A percentile compares a stretch with the other conserved stretches of the same genome.
phyloP scores from a whole-genome alignment of 2,888 invertebrate species.

The Hololepta plana region DNA sequence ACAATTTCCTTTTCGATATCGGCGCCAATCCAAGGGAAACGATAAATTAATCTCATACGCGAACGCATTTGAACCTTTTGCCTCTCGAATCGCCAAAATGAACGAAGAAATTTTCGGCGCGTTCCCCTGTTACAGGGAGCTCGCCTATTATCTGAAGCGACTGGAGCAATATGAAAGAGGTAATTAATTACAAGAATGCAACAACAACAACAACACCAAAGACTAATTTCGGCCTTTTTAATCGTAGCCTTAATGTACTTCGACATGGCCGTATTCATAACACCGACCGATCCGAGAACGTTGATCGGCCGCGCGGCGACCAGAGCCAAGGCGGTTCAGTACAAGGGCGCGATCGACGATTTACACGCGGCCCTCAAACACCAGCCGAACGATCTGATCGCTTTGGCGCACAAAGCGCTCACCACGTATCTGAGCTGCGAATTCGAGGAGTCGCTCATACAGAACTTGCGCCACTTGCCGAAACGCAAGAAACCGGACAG shows the following conservation, averaged over 20 bases:
- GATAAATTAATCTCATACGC: no score
- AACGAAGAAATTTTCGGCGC: no score
- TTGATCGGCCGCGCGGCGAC: constrained; percentile 35
- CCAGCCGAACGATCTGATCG: constrained; percentile 18
- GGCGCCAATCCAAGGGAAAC: no score
- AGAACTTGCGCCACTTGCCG: constrained; percentile 17
- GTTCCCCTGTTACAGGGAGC: no score
- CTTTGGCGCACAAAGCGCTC: constrained; percentile 20
- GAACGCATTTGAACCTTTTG: no score
- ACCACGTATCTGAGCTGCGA: constrained; percentile 23
- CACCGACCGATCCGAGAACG: constrained; percentile 30
- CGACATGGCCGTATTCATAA: constrained; percentile 18
- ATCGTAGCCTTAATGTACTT: constrained; percentile 21
- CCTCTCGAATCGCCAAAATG: no score
- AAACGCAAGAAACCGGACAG: constrained; percentile 22
- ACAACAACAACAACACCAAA: no score
- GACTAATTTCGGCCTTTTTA: no score
- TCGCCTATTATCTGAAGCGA: no score
- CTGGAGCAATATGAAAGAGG: no score
- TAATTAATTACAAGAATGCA: no score
- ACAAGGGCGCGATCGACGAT: constrained; percentile 33
- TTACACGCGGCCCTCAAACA: constrained; percentile 27
- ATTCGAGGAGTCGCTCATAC: constrained; percentile 23
- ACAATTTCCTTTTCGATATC: no score
- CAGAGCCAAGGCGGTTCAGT: constrained; percentile 34